Base-by-base conservation (phyloP, 2,113 vertebrate genomes). In the Labeo rohita region DNA sequence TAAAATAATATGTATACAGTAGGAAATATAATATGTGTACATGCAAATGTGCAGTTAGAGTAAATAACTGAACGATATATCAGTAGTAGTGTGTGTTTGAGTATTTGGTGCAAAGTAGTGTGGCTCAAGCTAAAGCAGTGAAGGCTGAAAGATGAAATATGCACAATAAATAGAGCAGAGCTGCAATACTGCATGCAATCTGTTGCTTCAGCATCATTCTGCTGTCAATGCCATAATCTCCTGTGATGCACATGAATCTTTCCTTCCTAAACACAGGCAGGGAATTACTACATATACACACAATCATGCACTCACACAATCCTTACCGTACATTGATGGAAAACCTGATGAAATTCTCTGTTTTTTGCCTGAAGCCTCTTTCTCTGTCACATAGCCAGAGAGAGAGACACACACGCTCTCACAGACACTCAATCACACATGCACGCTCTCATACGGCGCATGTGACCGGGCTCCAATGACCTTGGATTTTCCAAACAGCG, bases 301-400 rank as follows among this genome's bases (percentile, higher is more conserved):
- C n/a, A 80, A 54, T 13, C 59, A 87, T 52, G 66, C 63, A 73
- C 75, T 72, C 28, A 56, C 66, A 79, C 56, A 65, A 50, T 59
- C 79, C 89, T 90, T 90, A 90, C 89, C 89, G 73, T 90, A 90
- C 89, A 90, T 90, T 65, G 85, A 88, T 88, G 85, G 83, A 87
- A 81, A 75, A 56, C 72, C 85, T 80, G 85, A 85, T 83, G 36
- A 87, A 78, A 77, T 90, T 66, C 66, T 61, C 75, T 70, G 28
- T 43, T 83, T 45, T 83, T 80, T 72, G 85, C 85, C 80, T 83
- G 85, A 74, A 85, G 83, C 85, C 59, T 82, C 36, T 74, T 65
- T 76, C 78, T 50, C 79, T 75, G 50, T 75, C 78, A 82, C 79
- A 86, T 43, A 82, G 78, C 56, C 80, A 73, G 75, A 74, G 75